These are phyloP conservation scores for Heliconius erato DNA, from an alignment of 2,888 invertebrate species.

Conservation along the genomic window DNA sequence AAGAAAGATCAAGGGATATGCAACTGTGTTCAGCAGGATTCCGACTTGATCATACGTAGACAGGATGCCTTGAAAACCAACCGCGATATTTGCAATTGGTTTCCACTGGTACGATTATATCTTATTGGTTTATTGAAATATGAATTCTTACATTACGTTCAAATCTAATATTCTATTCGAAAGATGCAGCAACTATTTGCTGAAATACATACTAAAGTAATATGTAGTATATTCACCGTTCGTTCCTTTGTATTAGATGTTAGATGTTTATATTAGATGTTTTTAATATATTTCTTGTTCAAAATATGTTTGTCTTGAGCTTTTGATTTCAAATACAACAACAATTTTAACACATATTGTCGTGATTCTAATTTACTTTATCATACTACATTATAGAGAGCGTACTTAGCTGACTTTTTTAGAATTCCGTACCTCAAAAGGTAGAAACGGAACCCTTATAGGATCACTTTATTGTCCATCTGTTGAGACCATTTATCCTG, in stretches of 20 bases:
- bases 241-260: background rate
- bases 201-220: background rate
- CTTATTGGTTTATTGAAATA: slow-evolving; percentile 19
- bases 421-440: too few relatives aligned
- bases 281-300: background rate
- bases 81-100: slow-evolving; percentile 13
- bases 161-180: slow-evolving; percentile 23
- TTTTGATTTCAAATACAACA: background rate
- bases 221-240: background rate
- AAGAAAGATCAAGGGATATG: slow-evolving; percentile 40
- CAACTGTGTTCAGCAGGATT: slow-evolving; percentile 27
- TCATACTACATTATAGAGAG: too few relatives aligned
- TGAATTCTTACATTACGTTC: slow-evolving; percentile 9
- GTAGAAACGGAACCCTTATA: too few relatives aligned
- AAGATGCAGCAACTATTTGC: slow-evolving; percentile 6
- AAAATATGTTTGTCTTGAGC: background rate
- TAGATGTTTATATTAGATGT: background rate
- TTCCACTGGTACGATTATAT: slow-evolving; percentile 19
- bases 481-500: too few relatives aligned
- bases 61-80: background rate
- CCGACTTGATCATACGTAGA: slow-evolving; percentile 24
- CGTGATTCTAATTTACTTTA: background rate
- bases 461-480: too few relatives aligned
- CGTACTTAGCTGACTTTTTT: too few relatives aligned
- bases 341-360: background rate